Evolutionary conservation across 2,888 invertebrate species (phyloP).

Genomic region (Callinectes sapidus): DNA sequence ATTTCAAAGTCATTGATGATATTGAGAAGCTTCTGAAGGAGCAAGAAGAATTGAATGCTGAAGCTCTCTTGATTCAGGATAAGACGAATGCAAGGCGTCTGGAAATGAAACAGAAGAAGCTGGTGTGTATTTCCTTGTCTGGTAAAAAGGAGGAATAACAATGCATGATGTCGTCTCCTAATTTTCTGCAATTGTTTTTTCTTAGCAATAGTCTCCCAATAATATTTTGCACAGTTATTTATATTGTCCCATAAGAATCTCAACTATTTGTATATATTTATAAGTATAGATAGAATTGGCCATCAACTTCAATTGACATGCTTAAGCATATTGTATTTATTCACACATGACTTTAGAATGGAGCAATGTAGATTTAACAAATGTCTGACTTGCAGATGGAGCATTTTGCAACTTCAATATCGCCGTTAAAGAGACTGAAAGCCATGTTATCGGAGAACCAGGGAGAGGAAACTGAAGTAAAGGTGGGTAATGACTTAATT

Average conservation of each 20-base stretch:
- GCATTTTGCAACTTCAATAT: conserved; percentile 22
- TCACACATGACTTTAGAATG: too few relatives aligned
- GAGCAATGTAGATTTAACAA: background rate
- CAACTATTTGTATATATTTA: too few relatives aligned
- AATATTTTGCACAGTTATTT: too few relatives aligned
- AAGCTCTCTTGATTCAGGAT: conserved; percentile 10
- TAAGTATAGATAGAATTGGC: background rate
- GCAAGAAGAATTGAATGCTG: conserved; percentile 38
- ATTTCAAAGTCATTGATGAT: background rate
- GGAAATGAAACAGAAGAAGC: conserved; percentile 30
- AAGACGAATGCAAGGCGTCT: conserved; percentile 22
- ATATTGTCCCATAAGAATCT: too few relatives aligned
- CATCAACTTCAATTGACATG: background rate
- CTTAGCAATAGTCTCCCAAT: too few relatives aligned
- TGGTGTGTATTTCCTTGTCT: conserved; percentile 33
- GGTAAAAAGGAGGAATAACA: background rate
- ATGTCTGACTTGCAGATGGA: conserved; percentile 27
- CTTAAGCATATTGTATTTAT: background rate
- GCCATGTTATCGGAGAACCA: background rate
- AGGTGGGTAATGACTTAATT: background rate
- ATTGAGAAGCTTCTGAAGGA: conserved; percentile 38
- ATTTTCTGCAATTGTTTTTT: too few relatives aligned
- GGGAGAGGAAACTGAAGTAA: background rate
- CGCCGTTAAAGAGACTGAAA: conserved; percentile 32
- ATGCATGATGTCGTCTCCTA: too few relatives aligned